Conservation (phyloP, 1,140 invertebrate genomes). For the Drosophila sucinea region DNA sequence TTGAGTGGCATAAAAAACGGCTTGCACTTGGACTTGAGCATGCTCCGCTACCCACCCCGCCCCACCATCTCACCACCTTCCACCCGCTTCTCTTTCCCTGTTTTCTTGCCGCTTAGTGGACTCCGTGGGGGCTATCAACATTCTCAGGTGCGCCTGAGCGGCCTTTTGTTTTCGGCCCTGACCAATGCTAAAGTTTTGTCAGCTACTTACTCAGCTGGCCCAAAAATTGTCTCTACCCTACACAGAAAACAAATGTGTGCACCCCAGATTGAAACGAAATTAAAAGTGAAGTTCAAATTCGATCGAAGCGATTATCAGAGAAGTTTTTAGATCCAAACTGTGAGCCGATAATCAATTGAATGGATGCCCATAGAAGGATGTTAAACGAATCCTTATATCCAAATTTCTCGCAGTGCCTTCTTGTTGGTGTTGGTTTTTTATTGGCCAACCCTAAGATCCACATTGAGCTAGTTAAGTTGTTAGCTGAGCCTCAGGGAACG, state of each 20-base stretch:
- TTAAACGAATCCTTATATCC: neutral
- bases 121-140: constrained; percentile 80
- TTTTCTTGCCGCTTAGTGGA: constrained; percentile 22
- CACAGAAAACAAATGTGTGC: constrained; percentile 25
- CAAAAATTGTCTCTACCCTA: constrained; percentile 58
- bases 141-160: constrained; percentile 74
- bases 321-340: neutral
- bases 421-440: constrained; percentile 19
- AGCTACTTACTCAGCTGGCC: constrained; percentile 55
- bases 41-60: constrained; percentile 15
- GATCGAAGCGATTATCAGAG: too few relatives aligned
- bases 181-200: constrained; percentile 60
- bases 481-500: constrained; percentile 62
- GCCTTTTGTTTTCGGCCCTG: constrained; percentile 68
- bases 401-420: constrained; percentile 33
- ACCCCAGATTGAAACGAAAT: too few relatives aligned
- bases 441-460: constrained; percentile 67
- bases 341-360: too few relatives aligned
- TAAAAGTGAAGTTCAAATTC: neutral
- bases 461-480: constrained; percentile 75
- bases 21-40: constrained; percentile 72
- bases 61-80: neutral
- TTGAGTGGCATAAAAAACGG: constrained; percentile 79
- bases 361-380: too few relatives aligned
- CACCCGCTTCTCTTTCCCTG: constrained; percentile 14